A percentile compares a stretch with the other conserved stretches of the same genome.
These are phyloP conservation scores for Gasterosteus aculeatus DNA, from an alignment of 2,113 vertebrate genomes.

Conservation along the genomic window DNA sequence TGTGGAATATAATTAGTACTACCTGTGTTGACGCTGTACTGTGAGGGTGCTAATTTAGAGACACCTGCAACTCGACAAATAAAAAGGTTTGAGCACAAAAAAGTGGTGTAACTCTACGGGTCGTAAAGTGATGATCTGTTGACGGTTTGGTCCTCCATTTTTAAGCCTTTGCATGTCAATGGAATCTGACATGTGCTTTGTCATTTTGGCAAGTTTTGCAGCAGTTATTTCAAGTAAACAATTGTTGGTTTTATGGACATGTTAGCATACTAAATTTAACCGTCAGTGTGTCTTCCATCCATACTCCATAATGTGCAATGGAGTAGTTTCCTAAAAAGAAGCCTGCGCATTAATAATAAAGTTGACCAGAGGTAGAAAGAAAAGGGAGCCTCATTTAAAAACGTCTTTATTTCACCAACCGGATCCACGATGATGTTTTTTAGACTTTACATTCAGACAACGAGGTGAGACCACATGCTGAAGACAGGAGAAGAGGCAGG, in stretches of 20 bases:
- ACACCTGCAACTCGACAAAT: background rate
- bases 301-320: too few species aligned
- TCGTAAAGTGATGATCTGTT: background rate
- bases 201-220: too few species aligned
- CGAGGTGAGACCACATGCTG: slow-evolving; percentile 74
- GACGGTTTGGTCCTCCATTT: background rate
- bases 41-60: background rate
- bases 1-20: background rate
- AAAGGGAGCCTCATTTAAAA: slow-evolving; percentile 58
- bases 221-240: background rate
- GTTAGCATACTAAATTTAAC: too few species aligned
- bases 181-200: background rate
- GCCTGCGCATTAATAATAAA: background rate
- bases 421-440: slow-evolving; percentile 52
- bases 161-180: background rate
- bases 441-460: slow-evolving; percentile 76
- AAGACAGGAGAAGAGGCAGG: slow-evolving; percentile 67
- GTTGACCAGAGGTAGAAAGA: slow-evolving; percentile 15
- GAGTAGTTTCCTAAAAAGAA: too few species aligned
- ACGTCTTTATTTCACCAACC: slow-evolving; percentile 67
- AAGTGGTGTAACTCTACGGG: background rate
- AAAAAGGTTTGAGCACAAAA: background rate
- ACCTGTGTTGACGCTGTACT: background rate
- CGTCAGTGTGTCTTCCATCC: too few species aligned
- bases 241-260: too few species aligned